Conservation (phyloP, 2,888 invertebrate genomes). For the Miltochrista miniata region DNA sequence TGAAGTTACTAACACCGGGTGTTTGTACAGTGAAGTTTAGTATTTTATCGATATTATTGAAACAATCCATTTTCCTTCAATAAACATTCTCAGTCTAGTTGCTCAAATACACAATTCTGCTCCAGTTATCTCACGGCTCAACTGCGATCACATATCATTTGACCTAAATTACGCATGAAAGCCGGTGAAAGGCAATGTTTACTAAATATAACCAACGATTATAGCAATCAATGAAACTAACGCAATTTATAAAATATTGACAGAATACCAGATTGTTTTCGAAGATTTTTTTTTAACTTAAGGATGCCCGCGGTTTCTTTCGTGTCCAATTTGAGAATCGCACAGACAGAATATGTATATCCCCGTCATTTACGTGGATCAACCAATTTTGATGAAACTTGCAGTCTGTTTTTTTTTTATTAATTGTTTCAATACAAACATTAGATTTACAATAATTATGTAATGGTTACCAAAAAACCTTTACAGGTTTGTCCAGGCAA, state of each 20-base stretch:
- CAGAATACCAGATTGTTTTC: no score
- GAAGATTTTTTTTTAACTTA: no score
- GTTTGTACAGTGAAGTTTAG: slow-evolving; percentile 50
- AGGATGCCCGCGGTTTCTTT: no score
- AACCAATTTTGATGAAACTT: no score
- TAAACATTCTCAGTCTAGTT: slow-evolving; percentile 75
- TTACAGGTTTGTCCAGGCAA: no score
- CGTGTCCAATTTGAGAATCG: no score
- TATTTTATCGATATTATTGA: slow-evolving; percentile 49
- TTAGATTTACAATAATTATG: no score
- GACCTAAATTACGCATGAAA: slow-evolving; percentile 65
- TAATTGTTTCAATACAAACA: no score
- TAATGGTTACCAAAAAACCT: no score
- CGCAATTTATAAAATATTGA: slow-evolving; percentile 1
- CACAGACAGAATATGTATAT: no score
- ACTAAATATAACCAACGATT: slow-evolving; percentile 23
- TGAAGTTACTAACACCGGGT: slow-evolving; percentile 2
- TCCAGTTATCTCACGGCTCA: slow-evolving; percentile 66
- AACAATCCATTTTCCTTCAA: slow-evolving; percentile 66
- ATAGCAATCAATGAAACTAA: slow-evolving; percentile 18
- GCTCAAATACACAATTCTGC: slow-evolving; percentile 65
- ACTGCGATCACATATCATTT: slow-evolving; percentile 74
- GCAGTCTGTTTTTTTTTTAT: no score
- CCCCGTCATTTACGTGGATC: no score
- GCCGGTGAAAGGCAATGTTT: slow-evolving; percentile 59